A percentile compares a stretch with the other conserved stretches of the same genome.
Conservation (phyloP, 53 echinoderm and acorn worm genomes). For the Glandiceps talaboti region DNA sequence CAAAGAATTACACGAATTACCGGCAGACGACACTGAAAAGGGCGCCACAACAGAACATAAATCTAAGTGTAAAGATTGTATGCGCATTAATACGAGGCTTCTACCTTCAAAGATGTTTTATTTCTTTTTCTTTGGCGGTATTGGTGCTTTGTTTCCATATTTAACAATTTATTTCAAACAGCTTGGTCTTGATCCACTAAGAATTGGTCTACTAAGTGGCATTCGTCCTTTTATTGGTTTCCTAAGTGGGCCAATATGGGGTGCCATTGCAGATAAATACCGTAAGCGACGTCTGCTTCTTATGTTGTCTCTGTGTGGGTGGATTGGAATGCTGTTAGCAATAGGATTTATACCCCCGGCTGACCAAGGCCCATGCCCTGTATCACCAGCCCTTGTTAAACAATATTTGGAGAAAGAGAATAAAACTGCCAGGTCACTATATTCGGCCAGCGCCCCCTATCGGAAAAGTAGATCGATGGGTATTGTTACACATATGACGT, state of each 20-base stretch:
- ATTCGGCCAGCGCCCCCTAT: background rate
- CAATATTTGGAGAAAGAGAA: background rate
- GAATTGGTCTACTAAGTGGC: slow-evolving; percentile 45
- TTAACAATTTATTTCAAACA: slow-evolving; percentile 59
- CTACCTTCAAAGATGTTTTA: background rate
- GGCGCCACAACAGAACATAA: background rate
- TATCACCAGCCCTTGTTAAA: background rate
- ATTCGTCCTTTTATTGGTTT: slow-evolving; percentile 43
- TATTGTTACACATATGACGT: background rate
- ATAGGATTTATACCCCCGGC: slow-evolving; percentile 31
- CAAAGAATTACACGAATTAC: background rate
- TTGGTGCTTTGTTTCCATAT: slow-evolving; percentile 19
- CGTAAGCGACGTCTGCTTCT: slow-evolving; percentile 34
- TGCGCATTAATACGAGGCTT: background rate
- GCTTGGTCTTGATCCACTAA: slow-evolving; percentile 41
- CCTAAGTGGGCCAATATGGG: slow-evolving; percentile 33
- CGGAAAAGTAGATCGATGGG: background rate
- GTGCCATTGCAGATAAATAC: slow-evolving; percentile 41
- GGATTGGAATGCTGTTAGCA: slow-evolving; percentile 19
- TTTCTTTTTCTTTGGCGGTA: background rate
- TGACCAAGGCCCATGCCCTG: slow-evolving; percentile 13
- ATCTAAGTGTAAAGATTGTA: background rate
- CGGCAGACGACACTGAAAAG: background rate
- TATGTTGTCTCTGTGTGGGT: slow-evolving; percentile 17
- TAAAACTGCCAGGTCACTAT: too few species aligned